phyloP scores from a whole-genome alignment of 1,140 invertebrate genomes.

The Glomeris maerens region DNA sequence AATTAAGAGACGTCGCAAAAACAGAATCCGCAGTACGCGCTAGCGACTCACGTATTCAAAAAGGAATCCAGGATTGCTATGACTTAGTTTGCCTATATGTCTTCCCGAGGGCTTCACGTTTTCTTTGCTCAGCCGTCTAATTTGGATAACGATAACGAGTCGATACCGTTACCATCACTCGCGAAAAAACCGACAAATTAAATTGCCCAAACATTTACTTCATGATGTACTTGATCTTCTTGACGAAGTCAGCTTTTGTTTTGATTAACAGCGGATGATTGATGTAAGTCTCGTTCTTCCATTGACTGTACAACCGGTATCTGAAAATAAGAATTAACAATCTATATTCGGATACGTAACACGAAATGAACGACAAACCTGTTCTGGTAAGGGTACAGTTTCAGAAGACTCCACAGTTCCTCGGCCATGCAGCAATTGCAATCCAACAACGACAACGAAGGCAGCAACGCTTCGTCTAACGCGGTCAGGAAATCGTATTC shows the following conservation, averaged over 20 bases:
- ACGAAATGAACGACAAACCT: slow-evolving; percentile 35
- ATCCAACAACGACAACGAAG: slow-evolving; percentile 77
- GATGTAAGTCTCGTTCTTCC: slow-evolving; percentile 79
- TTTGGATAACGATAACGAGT: slow-evolving; percentile 13
- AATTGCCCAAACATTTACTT: slow-evolving; percentile 40
- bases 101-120: slow-evolving; percentile 93
- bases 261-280: slow-evolving; percentile 67
- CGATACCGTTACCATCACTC: slow-evolving; percentile 1
- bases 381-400: slow-evolving; percentile 80
- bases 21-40: background rate
- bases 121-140: slow-evolving; percentile 81
- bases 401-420: slow-evolving; percentile 85
- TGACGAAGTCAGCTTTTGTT: slow-evolving; percentile 66
- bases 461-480: slow-evolving; percentile 72
- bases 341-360: slow-evolving; percentile 6
- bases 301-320: slow-evolving; percentile 79
- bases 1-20: slow-evolving; percentile 10
- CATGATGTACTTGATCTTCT: slow-evolving; percentile 91
- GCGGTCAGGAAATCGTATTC: slow-evolving; percentile 70
- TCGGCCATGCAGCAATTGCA: slow-evolving; percentile 91
- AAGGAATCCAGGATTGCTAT: slow-evolving; percentile 83
- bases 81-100: slow-evolving; percentile 89
- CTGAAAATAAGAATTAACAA: slow-evolving; percentile 30
- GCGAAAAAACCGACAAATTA: slow-evolving; percentile 7
- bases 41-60: slow-evolving; percentile 78